Base-by-base conservation (phyloP, 2,888 invertebrate genomes). In the Papilio protenor region DNA sequence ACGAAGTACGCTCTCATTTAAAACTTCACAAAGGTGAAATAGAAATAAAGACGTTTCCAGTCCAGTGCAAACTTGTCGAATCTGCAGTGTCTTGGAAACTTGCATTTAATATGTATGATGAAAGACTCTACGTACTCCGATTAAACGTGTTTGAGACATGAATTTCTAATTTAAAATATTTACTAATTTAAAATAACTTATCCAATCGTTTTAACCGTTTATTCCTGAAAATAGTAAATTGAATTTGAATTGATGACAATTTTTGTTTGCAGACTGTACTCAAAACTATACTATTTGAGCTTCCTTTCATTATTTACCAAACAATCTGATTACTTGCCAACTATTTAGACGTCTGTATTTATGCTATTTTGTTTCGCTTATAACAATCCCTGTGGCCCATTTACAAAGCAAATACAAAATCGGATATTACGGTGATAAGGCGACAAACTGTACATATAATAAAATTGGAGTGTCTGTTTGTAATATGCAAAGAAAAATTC, bases 51-150 rank as follows among this genome's bases (percentile, higher is more conserved):
- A 33, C 18, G 66, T 40, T 66, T 66, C 66, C 40, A 66, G 66
- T 66, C 40, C 66, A 40, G 40, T 66, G 66, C 66, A 66, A 66
- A 66, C 66, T 40, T 66, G 66, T 66, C 66, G 66, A 66, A 66
- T n/a, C 66, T 66, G 66, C 64, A 27, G 27, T 66, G 66, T 33
- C 66, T 40, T 66, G 40, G 66, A 33, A 40, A 40, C 64, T 18
- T 10, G 64, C 64, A 64, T 64, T 33, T 66, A 66, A 66, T 33
- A 66, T 66, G 40, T 2, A 66, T 66, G 66, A 66, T 10, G 14
- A 18, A 27, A 33, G 18, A 66, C 33, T 40, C 14, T 61, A 14
- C 6, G 66, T 66, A 66, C n/a, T 40, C 12, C 66, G 66, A 66
- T 16, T 66, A 66, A 40, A 66, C 8, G n/a, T 40, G 33, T 2